phyloP scores from a whole-genome alignment of 2,113 vertebrate genomes.

The Oceanites oceanicus region DNA sequence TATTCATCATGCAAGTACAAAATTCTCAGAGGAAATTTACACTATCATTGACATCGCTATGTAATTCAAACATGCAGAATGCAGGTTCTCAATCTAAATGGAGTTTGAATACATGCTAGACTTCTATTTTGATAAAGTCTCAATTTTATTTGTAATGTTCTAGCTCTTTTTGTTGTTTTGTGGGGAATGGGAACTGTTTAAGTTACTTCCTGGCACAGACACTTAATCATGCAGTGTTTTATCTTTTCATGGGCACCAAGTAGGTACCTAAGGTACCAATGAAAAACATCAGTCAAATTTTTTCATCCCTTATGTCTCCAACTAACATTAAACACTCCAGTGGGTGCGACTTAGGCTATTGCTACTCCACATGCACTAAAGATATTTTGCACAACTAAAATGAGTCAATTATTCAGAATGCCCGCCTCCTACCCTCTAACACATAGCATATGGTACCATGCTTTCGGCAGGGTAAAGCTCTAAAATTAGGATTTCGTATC shows the following conservation, averaged over 20 bases:
- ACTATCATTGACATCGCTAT: neutral
- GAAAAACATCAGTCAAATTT: neutral
- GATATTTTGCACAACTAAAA: constrained; percentile 30
- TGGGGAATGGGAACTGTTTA: neutral
- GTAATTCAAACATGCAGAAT: neutral
- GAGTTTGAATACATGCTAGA: neutral
- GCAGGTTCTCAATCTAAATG: neutral
- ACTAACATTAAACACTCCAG: neutral
- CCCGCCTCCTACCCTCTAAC: constrained; percentile 48
- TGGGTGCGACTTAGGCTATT: neutral
- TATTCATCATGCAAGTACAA: neutral
- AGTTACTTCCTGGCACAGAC: neutral
- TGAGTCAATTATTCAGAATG: constrained; percentile 40
- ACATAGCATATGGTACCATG: constrained; percentile 64
- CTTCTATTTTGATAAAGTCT: neutral
- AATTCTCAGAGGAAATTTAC: neutral
- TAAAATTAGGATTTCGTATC: constrained; percentile 70
- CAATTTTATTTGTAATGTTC: neutral
- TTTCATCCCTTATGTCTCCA: neutral
- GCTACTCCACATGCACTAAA: neutral
- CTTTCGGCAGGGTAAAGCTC: constrained; percentile 51
- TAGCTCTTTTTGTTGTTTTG: neutral
- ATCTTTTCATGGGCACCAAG: neutral
- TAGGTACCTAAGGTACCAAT: neutral
- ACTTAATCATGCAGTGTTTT: neutral